phyloP scores from a whole-genome alignment of 1,140 invertebrate genomes.

The Acyrthosiphon pisum region DNA sequence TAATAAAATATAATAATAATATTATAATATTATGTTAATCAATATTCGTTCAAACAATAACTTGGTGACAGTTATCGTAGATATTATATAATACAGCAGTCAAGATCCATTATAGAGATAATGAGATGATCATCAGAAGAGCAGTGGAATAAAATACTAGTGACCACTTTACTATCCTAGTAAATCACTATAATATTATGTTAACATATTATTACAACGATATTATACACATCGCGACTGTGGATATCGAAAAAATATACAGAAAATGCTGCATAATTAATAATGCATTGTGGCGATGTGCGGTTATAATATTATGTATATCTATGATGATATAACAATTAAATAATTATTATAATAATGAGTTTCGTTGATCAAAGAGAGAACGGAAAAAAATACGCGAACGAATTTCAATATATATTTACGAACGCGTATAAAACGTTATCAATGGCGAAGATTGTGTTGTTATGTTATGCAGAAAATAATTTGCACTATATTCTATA shows the following conservation, averaged over 20 bases:
- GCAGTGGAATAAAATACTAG: background rate
- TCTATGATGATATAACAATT: background rate
- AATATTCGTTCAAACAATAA: background rate
- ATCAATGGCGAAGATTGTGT: background rate
- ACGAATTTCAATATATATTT: background rate
- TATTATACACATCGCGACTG: background rate
- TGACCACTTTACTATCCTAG: too few relatives aligned
- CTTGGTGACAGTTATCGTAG: background rate
- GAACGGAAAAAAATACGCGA: background rate
- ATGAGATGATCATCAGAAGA: background rate
- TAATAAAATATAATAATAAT: background rate
- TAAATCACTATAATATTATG: background rate
- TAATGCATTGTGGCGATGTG: background rate
- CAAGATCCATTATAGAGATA: background rate
- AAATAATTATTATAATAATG: background rate
- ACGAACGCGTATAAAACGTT: background rate
- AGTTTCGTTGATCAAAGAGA: background rate
- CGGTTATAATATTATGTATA: background rate
- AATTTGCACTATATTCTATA: background rate
- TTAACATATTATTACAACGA: background rate
- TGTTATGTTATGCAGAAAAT: background rate
- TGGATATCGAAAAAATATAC: background rate
- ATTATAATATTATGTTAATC: background rate
- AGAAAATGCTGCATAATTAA: background rate
- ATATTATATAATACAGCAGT: background rate